Base-by-base conservation (phyloP, 2,113 vertebrate genomes). In the Brachypodius melanocephalos region DNA sequence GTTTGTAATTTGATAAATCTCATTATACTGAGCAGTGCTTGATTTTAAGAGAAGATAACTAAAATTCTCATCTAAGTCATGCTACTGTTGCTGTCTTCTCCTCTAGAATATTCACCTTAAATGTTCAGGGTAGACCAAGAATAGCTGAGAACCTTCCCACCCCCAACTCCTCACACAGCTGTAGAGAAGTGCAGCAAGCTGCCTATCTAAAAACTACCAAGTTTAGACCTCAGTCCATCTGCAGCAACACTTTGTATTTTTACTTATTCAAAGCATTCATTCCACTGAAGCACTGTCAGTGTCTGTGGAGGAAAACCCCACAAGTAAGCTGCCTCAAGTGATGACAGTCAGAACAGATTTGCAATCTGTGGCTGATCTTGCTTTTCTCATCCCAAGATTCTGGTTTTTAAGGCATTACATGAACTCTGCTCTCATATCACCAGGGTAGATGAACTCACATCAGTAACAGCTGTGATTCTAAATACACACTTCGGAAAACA, bases 391-490 rank as follows among this genome's bases (percentile, higher is more conserved):
- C 9, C 20, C 38, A 46, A 51, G 43, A 80, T 59, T 62, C 24
- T 51, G 58, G 11, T 15, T 85, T 88, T 71, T 43, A 52, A 68
- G 42, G 43, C 10, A 2, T 34, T 59, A 46, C 19, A 34, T 10
- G 16, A 82, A 62, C 10, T 18, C 40, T 15, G 5, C 32, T 57
- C 5, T 58, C 0, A 1, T 22, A 26, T 59, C 78, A 43, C 31
- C 3, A 0, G 49, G 13, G 57, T 40, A 48, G 48, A 49, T 17
- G 36, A 54, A 52, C 36, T 51, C 63, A 17, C 1, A 5, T 17
- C 11, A 68, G 40, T 0, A 0, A 48, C 0, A 63, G 18, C 1
- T 80, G 31, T 0, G 0, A 55, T 57, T 72, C 66, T 85, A 72
- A 94, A 81, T 5, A 71, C 2, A 42, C 1, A 3, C 49, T 76